Base-by-base conservation (phyloP, 2,888 invertebrate genomes). In the Nymphalis urticae region DNA sequence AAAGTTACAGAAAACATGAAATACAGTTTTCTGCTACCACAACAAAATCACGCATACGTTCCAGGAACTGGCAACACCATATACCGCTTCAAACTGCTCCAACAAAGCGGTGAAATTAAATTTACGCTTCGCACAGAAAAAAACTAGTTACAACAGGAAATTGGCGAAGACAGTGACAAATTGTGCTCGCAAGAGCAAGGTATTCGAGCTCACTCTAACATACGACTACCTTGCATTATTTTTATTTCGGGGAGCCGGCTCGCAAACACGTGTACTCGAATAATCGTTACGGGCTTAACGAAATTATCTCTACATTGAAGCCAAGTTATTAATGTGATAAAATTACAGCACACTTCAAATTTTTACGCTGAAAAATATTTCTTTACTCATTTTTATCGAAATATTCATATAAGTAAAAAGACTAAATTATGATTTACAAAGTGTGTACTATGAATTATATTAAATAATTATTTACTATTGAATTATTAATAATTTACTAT, bases 111-210 rank as follows among this genome's bases (percentile, higher is more conserved):
- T 88, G 82, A 90, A 92, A 91, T 91, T 91, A 89, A 91, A 92
- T 91, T 91, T 90, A 89, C 88, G 88, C 87, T 86, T 84, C 82
- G 87, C 85, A 88, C 89, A 88, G 89, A 92, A 90, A 92, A 21
- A 90, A 92, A 90, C 90, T 91, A 90, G 89, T 91, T 91, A 89
- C 90, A 86, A 86, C 87, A 84, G 89, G 87, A 92, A 92, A 92
- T 91, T 92, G 90, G 87, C 84, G 86, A 85, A 85, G 92, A 92
- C 92, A 90, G 87, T 91, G 92, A 92, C 88, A 91, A 91, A 92
- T 90, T 86, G 90, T 86, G 82, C 86, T 85, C 85, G 80, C 87
- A 83, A 87, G 86, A 88, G 85, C 82, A 83, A 81, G 77, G 72
- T 83, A 76, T 76, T 76, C 72, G 71, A 68, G 80, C 84, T 78